phyloP scores from a whole-genome alignment of 2,888 invertebrate genomes.

The Norana najaformis region DNA sequence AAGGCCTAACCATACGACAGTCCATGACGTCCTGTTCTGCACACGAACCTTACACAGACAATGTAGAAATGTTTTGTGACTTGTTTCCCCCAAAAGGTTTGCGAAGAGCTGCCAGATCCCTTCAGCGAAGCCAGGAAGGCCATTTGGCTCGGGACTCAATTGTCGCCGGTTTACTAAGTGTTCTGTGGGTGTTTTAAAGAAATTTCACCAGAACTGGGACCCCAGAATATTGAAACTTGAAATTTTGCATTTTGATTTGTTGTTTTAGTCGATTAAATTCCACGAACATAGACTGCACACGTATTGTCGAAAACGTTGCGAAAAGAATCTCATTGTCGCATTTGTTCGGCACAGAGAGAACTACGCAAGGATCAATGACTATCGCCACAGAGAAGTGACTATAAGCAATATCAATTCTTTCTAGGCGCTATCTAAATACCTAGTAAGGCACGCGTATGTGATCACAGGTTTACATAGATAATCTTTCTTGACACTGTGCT shows the following conservation, averaged over 20 bases:
- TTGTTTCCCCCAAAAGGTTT: no score
- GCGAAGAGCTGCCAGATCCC: no score
- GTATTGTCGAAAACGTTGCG: background rate
- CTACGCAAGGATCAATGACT: background rate
- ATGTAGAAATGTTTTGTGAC: background rate
- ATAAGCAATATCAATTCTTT: background rate
- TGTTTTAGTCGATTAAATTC: background rate
- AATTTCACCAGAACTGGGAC: no score
- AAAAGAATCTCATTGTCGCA: background rate
- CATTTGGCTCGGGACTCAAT: no score
- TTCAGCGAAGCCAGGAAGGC: no score
- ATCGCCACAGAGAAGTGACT: background rate
- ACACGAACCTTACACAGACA: background rate
- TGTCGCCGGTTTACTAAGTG: no score
- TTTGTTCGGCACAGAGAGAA: background rate
- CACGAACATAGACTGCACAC: background rate
- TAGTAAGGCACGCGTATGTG: background rate
- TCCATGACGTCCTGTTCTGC: background rate
- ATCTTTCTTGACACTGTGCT: no score
- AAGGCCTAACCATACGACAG: background rate
- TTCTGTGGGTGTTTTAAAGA: no score
- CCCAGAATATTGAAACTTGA: no score
- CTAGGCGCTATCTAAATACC: background rate
- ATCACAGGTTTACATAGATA: background rate
- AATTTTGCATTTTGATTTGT: background rate